phyloP scores from a whole-genome alignment of 2,113 vertebrate species.

The Onychorhynchus coronatus region DNA sequence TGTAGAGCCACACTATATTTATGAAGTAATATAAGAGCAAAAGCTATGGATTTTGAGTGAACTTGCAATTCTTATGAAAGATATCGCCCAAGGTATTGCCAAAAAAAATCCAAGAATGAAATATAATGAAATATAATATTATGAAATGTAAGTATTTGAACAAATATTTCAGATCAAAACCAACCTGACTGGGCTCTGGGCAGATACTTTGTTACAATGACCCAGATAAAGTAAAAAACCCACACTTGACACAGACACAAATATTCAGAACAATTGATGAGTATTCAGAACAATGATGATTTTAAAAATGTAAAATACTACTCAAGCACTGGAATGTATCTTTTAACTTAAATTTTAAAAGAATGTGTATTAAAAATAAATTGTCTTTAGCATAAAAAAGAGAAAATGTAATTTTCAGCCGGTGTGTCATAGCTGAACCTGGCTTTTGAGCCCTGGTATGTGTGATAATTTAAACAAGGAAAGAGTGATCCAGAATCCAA shows the following conservation, averaged over 20 bases:
- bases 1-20: background rate
- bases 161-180: slow-evolving; percentile 14
- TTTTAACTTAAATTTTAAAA: background rate
- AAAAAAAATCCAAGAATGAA: background rate
- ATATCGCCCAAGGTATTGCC: background rate
- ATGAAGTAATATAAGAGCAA: slow-evolving; percentile 9
- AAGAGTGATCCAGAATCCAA: background rate
- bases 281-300: background rate
- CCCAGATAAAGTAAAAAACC: background rate
- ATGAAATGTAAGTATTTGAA: background rate
- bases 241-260: background rate
- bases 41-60: slow-evolving; percentile 46
- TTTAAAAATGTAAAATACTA: background rate
- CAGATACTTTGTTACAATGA: background rate
- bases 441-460: background rate
- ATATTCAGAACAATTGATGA: background rate
- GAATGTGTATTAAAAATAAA: background rate
- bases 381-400: background rate
- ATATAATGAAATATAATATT: background rate
- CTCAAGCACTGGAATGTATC: background rate
- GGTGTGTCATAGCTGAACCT: background rate
- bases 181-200: background rate
- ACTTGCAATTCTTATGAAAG: background rate
- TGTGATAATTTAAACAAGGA: background rate
- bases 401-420: background rate